Evolutionary conservation across 2,888 invertebrate species (phyloP).

Genomic region (Lithophane socia): DNA sequence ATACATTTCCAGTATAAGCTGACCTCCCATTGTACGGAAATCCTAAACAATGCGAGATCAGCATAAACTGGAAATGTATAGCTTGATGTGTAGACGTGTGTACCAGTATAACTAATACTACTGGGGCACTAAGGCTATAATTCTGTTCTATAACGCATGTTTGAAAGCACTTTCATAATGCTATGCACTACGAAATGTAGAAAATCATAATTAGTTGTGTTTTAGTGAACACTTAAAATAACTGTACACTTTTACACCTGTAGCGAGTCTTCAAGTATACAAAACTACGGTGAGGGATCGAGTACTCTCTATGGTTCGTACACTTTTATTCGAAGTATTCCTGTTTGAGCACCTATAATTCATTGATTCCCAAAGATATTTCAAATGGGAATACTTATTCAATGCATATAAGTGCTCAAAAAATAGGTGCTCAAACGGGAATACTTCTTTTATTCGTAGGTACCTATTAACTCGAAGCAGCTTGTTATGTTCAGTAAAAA

Average conservation of each 20-base stretch:
- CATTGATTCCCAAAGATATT: too few species aligned
- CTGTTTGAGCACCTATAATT: too few species aligned
- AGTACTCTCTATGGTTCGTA: not conserved
- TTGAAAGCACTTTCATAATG: slow-evolving; percentile 48
- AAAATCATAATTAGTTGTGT: slow-evolving; percentile 34
- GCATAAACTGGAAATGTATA: too few species aligned
- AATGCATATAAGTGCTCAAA: too few species aligned
- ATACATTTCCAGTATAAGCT: too few species aligned
- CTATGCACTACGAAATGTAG: slow-evolving; percentile 16
- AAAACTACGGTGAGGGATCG: not conserved
- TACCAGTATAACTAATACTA: not conserved
- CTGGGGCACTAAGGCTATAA: slow-evolving; percentile 24
- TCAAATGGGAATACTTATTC: too few species aligned
- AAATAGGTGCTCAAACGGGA: too few species aligned
- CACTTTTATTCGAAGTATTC: not conserved
- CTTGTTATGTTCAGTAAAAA: not conserved
- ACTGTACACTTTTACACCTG: slow-evolving; percentile 16
- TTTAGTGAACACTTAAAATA: slow-evolving; percentile 11
- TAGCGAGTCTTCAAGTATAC: not conserved
- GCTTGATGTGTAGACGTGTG: too few species aligned
- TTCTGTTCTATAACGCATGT: slow-evolving; percentile 39
- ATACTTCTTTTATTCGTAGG: too few species aligned
- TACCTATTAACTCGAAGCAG: not conserved
- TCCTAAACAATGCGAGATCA: too few species aligned
- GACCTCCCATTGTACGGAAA: too few species aligned